A percentile compares a stretch with the other conserved stretches of the same genome.
Evolutionary conservation across 2,113 vertebrate species (phyloP).

Genomic region (Meriones unguiculatus): DNA sequence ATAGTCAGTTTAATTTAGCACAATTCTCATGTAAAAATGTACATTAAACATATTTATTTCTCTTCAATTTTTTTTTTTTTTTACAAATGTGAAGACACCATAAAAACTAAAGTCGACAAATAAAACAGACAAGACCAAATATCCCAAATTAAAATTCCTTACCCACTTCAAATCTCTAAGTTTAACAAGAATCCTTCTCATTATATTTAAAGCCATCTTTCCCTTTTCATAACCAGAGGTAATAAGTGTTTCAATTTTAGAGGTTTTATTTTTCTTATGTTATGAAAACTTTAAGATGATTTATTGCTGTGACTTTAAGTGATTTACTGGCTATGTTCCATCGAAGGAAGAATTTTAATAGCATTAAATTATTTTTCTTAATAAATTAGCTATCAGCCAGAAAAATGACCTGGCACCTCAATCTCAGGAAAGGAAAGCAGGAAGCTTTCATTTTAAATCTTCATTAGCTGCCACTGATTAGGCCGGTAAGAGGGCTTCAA

Average conservation of each 20-base stretch:
- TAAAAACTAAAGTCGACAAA: conserved; percentile 43
- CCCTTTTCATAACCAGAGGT: background rate
- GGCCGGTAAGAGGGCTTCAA: background rate
- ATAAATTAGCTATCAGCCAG: conserved; percentile 51
- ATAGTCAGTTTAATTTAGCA: background rate
- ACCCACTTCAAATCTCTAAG: conserved; percentile 35
- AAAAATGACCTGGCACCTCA: conserved; percentile 22
- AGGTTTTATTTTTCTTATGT: conserved; percentile 35
- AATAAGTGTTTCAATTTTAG: conserved; percentile 18
- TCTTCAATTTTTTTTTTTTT: background rate
- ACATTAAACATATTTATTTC: background rate
- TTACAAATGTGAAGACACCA: background rate
- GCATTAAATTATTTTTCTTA: conserved; percentile 61
- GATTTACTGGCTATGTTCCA: background rate
- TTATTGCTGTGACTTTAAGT: background rate
- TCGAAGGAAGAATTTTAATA: conserved; percentile 29
- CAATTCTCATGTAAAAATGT: background rate
- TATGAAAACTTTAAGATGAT: conserved; percentile 24
- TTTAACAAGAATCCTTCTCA: background rate
- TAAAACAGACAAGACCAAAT: background rate
- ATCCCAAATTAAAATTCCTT: background rate
- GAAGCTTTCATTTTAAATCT: conserved; percentile 67
- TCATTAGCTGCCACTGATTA: conserved; percentile 75
- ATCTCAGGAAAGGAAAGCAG: conserved; percentile 45
- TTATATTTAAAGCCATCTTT: background rate